Evolutionary conservation across 2,113 vertebrate genomes (phyloP).

Genomic region (Todiramphus saurophagus): DNA sequence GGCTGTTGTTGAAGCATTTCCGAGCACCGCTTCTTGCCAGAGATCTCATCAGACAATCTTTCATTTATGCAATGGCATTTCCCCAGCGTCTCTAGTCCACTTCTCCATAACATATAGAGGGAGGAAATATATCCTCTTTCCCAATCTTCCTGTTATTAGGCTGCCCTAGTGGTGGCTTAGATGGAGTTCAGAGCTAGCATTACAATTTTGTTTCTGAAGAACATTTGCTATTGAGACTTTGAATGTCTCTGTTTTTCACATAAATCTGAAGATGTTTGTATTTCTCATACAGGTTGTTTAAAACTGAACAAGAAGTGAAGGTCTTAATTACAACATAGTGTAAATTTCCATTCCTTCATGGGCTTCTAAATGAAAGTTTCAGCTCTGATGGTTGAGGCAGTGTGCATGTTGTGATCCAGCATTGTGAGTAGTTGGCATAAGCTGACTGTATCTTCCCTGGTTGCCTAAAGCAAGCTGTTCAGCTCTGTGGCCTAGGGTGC

Average conservation of each 20-base stretch:
- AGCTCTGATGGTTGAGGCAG: fast-evolving
- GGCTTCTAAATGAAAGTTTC: background rate
- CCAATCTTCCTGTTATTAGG: background rate
- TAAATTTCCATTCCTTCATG: background rate
- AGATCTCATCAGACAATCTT: background rate
- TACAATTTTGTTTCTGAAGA: background rate
- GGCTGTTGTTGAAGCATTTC: background rate
- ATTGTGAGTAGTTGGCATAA: background rate
- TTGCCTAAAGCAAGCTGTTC: background rate
- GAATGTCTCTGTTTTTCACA: background rate
- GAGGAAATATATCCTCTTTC: background rate
- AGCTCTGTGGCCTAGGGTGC: background rate
- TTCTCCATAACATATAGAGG: background rate
- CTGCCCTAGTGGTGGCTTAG: background rate
- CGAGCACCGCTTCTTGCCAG: background rate
- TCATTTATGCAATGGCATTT: background rate
- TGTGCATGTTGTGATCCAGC: background rate
- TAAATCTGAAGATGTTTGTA: background rate
- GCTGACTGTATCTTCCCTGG: background rate
- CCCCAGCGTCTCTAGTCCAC: background rate
- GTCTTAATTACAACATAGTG: background rate
- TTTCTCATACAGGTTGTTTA: background rate
- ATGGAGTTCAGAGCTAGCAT: background rate
- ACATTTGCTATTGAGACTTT: background rate
- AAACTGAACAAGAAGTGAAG: background rate